Conservation (phyloP, 2,113 vertebrate species). For the Oenanthe melanoleuca region DNA sequence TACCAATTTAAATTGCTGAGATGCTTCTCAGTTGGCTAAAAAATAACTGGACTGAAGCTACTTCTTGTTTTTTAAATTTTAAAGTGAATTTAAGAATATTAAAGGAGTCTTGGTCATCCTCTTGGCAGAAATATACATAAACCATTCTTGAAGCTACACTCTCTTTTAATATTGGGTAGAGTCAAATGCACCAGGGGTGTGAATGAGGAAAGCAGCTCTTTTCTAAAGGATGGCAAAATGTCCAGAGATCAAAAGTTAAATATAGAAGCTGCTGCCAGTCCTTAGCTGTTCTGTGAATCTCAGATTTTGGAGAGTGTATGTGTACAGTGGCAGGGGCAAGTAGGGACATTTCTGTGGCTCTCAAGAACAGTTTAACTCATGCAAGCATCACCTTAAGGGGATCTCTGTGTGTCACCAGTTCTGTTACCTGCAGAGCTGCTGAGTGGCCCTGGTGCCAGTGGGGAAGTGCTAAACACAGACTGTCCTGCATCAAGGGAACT, state of each 20-base stretch:
- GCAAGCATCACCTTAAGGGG: neutral
- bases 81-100: neutral
- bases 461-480: neutral
- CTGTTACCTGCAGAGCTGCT: neutral
- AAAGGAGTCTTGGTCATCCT: neutral
- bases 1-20: neutral
- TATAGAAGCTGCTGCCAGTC: neutral
- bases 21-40: neutral
- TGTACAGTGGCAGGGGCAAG: neutral
- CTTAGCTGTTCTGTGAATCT: slow-evolving; percentile 13
- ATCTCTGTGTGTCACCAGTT: neutral
- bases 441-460: rapidly evolving
- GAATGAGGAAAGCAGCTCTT: neutral
- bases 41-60: neutral
- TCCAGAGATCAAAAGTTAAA: slow-evolving; percentile 39
- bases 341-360: neutral
- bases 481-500: neutral
- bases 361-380: neutral
- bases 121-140: neutral
- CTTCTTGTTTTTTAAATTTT: neutral
- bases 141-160: neutral
- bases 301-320: neutral
- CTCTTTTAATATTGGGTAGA: neutral
- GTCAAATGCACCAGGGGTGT: neutral
- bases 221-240: slow-evolving; percentile 12